Percentiles rank a stretch among this genome's conserved stretches.
Evolutionary conservation across 2,888 invertebrate genomes (phyloP).

Genomic region (Argyra leucocephala): DNA sequence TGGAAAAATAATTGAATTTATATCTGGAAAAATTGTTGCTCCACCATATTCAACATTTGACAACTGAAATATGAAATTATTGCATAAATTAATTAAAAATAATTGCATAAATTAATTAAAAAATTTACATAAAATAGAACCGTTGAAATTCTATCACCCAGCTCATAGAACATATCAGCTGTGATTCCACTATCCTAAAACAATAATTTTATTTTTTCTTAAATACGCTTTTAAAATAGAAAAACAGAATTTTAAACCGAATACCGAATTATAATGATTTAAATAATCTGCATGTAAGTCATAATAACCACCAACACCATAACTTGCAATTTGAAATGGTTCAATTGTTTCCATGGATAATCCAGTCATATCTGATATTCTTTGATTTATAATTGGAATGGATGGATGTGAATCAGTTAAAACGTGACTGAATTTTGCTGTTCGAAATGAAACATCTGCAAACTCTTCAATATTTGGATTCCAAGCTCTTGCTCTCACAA

Average conservation of each 20-base stretch:
- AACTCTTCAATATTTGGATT: slow-evolving; percentile 13
- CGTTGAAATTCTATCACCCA: slow-evolving; percentile 39
- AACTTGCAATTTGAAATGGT: slow-evolving; percentile 36
- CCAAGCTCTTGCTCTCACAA: slow-evolving; percentile 31
- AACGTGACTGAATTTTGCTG: slow-evolving; percentile 36
- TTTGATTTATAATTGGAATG: slow-evolving; percentile 27
- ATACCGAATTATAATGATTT: no score
- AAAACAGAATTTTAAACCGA: background rate
- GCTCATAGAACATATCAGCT: background rate
- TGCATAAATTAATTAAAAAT: no score
- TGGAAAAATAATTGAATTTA: slow-evolving; percentile 62
- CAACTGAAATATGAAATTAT: slow-evolving; percentile 67
- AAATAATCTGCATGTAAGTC: slow-evolving; percentile 35
- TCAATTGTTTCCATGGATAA: slow-evolving; percentile 31
- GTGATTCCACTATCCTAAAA: no score
- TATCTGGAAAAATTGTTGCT: slow-evolving; percentile 89
- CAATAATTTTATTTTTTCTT: no score
- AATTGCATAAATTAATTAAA: no score
- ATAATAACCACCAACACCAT: slow-evolving; percentile 38
- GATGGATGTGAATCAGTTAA: slow-evolving; percentile 24
- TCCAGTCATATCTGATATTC: slow-evolving; percentile 35
- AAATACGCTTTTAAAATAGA: no score
- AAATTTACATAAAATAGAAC: slow-evolving; percentile 38
- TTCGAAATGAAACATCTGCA: slow-evolving; percentile 27
- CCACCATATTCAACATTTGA: slow-evolving; percentile 92